Evolutionary conservation across 2,888 invertebrate genomes (phyloP).

Genomic region (Callyntrura sp.): DNA sequence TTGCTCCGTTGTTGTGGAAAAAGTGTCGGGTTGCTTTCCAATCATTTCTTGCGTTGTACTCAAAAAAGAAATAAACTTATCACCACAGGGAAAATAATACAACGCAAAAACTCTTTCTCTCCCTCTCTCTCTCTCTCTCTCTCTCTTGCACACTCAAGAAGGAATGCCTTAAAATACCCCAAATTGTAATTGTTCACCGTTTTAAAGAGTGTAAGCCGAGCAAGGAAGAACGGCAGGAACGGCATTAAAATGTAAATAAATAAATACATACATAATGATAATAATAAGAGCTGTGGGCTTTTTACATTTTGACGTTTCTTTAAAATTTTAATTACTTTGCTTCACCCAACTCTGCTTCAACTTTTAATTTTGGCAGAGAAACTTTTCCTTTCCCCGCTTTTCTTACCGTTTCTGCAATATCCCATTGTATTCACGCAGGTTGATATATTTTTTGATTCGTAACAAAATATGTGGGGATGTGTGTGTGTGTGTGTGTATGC

Average conservation of each 20-base stretch:
- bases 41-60: not conserved
- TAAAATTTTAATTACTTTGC: not conserved
- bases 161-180: constrained; percentile 66
- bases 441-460: not conserved
- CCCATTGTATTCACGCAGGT: constrained; percentile 21
- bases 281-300: not conserved
- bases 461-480: not conserved
- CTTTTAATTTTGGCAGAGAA: not conserved
- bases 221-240: constrained; percentile 5
- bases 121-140: too few species aligned
- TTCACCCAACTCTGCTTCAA: not conserved
- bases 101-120: too few species aligned
- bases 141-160: constrained; percentile 11
- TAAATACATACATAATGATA: not conserved
- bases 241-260: constrained; percentile 56
- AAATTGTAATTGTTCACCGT: constrained; percentile 57
- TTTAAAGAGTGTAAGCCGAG: not conserved
- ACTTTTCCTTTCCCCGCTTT: not conserved
- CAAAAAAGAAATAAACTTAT: constrained; percentile 7
- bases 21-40: not conserved
- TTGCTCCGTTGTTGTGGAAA: not conserved
- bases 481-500: not conserved
- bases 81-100: not conserved
- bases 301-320: constrained; percentile 4
- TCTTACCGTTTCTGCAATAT: not conserved